A percentile compares a stretch with the other conserved stretches of the same genome.
Evolutionary conservation across 2,113 vertebrate genomes (phyloP).

Genomic region (Empidonax traillii): DNA sequence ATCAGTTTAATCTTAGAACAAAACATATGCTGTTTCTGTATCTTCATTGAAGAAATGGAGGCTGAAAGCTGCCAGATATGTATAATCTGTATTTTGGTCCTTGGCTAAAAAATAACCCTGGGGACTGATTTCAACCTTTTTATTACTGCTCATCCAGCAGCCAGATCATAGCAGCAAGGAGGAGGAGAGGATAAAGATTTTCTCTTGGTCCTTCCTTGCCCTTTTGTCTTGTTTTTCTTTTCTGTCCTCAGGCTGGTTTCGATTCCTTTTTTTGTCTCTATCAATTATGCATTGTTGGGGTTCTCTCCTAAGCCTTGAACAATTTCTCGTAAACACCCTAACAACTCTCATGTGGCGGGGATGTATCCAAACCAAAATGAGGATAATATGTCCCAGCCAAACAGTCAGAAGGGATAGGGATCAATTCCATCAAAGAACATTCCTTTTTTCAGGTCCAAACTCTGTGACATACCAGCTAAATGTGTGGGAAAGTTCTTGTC

Average conservation of each 20-base stretch:
- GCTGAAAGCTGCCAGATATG: background rate
- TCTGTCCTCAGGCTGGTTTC: background rate
- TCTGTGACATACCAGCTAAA: background rate
- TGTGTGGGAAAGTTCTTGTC: background rate
- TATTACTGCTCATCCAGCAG: background rate
- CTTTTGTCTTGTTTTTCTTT: background rate
- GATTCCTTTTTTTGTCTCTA: background rate
- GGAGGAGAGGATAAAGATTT: constrained; percentile 7
- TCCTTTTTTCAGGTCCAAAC: background rate
- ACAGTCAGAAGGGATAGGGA: background rate
- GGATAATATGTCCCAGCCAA: background rate
- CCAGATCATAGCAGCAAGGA: background rate
- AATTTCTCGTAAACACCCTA: background rate
- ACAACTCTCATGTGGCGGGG: background rate
- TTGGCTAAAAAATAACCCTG: background rate
- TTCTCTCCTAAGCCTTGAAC: background rate
- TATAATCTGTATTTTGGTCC: background rate
- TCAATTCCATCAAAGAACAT: background rate
- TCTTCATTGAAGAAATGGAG: background rate
- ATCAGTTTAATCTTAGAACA: background rate
- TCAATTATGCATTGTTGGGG: background rate
- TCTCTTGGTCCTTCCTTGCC: background rate
- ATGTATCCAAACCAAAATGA: background rate
- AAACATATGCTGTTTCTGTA: background rate
- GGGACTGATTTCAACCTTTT: background rate